Evolutionary conservation across 2,797 vertebrate species (phyloP).

Genomic region (Tapirus indicus): DNA sequence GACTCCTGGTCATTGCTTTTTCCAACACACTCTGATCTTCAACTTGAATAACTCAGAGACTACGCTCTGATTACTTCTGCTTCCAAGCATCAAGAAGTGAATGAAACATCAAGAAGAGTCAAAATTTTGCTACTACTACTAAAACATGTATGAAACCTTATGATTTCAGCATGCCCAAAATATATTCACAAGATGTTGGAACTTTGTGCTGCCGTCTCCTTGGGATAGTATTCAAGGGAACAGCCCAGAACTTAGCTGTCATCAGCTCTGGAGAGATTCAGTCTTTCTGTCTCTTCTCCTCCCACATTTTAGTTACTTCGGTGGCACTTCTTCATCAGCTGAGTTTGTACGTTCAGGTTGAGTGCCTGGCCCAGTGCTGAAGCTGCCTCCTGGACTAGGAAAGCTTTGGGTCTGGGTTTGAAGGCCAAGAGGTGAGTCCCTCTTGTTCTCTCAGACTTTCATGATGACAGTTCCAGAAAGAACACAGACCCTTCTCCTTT

Average conservation of each 20-base stretch:
- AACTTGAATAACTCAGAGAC: background rate
- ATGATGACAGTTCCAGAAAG: slow-evolving; percentile 57
- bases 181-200: slow-evolving; percentile 70
- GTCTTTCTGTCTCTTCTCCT: slow-evolving; percentile 66
- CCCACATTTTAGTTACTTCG: slow-evolving; percentile 78
- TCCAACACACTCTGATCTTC: background rate
- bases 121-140: background rate
- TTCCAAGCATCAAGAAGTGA: background rate
- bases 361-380: slow-evolving; percentile 60
- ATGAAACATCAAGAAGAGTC: background rate
- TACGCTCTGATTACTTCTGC: background rate
- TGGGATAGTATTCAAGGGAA: slow-evolving; percentile 71
- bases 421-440: slow-evolving; percentile 58
- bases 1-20: background rate
- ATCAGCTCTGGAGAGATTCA: slow-evolving; percentile 30
- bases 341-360: slow-evolving; percentile 37
- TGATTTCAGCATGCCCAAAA: background rate
- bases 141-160: background rate
- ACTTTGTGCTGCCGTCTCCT: slow-evolving; percentile 82
- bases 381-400: slow-evolving; percentile 38
- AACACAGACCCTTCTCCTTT: background rate
- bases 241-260: slow-evolving; percentile 56
- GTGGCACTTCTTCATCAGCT: slow-evolving; percentile 77
- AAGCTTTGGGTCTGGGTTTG: background rate
- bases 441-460: slow-evolving; percentile 76